Percentiles rank a stretch among this genome's conserved stretches.
Evolutionary conservation across 2,797 vertebrate species (phyloP).

Genomic region (Lacerta agilis): DNA sequence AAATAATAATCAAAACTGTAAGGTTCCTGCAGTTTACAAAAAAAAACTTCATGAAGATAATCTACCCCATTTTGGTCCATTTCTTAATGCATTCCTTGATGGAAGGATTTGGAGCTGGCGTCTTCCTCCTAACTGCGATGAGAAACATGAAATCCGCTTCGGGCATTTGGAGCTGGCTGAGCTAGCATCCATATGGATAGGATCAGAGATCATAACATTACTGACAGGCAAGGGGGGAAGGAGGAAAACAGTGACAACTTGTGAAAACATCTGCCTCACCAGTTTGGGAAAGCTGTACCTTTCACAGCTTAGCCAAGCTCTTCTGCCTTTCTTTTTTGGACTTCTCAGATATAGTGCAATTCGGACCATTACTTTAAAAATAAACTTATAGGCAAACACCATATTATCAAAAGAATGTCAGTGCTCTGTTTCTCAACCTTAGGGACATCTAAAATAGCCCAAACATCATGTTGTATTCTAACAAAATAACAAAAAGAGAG

Average conservation of each 20-base stretch:
- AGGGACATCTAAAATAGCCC: conserved; percentile 1
- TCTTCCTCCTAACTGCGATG: conserved; percentile 33
- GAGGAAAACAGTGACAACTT: conserved; percentile 47
- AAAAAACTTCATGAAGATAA: not conserved
- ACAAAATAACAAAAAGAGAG: conserved; percentile 5
- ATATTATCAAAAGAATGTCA: not conserved
- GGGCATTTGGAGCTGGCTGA: conserved; percentile 38
- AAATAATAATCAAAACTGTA: not conserved
- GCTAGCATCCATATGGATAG: conserved; percentile 45
- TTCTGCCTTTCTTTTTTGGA: conserved; percentile 14
- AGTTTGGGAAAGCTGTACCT: conserved; percentile 40
- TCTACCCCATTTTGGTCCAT: not conserved
- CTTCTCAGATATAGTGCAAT: conserved; percentile 52
- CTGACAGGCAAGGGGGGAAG: conserved; percentile 41
- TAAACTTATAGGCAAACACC: conserved; percentile 35
- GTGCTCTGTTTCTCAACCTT: conserved; percentile 41
- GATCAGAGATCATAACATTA: conserved; percentile 60
- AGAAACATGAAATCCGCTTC: conserved; percentile 25
- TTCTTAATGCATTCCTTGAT: conserved; percentile 23
- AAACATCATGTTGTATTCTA: conserved; percentile 4
- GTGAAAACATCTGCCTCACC: conserved; percentile 52
- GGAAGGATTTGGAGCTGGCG: conserved; percentile 26
- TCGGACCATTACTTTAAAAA: conserved; percentile 16
- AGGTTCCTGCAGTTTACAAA: not conserved
- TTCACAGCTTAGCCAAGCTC: conserved; percentile 37